phyloP scores from a whole-genome alignment of 2,797 vertebrate genomes.

The Orientallactaga sibirica region DNA sequence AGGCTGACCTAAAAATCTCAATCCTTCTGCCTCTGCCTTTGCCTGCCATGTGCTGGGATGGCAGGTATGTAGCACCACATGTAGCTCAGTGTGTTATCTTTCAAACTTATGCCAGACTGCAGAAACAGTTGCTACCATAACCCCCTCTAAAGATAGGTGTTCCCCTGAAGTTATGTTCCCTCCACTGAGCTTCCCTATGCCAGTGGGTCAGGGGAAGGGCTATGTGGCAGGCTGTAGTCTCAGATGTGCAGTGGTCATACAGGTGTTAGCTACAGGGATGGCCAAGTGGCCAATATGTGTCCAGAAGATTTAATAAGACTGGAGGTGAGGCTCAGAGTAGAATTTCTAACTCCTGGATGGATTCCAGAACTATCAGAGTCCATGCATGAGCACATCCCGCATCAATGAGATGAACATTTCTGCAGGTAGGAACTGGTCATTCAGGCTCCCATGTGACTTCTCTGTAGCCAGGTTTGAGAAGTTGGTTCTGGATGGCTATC shows the following conservation, averaged over 20 bases:
- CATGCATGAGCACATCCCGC: neutral
- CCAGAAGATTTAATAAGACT: too few species aligned
- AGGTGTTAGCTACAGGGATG: neutral
- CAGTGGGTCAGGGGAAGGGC: rapidly evolving
- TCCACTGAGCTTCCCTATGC: neutral
- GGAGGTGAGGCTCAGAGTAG: too few species aligned
- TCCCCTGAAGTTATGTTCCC: rapidly evolving
- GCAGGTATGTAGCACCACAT: too few species aligned
- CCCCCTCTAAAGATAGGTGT: neutral
- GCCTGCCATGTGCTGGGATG: too few species aligned
- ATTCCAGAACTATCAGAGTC: neutral
- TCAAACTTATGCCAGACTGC: rapidly evolving
- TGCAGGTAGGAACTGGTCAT: neutral
- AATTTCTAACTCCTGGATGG: rapidly evolving
- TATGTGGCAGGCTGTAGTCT: rapidly evolving
- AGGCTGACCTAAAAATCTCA: neutral
- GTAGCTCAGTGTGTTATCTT: neutral
- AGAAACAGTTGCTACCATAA: too few species aligned
- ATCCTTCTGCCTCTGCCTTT: neutral
- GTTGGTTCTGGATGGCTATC: rapidly evolving
- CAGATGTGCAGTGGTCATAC: rapidly evolving
- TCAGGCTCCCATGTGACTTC: neutral
- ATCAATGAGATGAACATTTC: neutral
- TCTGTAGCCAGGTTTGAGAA: neutral
- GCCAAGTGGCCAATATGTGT: rapidly evolving